Evolutionary conservation across 2,797 vertebrate species (phyloP), one percentile per base, ranked within the genome.

Genomic region (Steatocranus sp.): DNA sequence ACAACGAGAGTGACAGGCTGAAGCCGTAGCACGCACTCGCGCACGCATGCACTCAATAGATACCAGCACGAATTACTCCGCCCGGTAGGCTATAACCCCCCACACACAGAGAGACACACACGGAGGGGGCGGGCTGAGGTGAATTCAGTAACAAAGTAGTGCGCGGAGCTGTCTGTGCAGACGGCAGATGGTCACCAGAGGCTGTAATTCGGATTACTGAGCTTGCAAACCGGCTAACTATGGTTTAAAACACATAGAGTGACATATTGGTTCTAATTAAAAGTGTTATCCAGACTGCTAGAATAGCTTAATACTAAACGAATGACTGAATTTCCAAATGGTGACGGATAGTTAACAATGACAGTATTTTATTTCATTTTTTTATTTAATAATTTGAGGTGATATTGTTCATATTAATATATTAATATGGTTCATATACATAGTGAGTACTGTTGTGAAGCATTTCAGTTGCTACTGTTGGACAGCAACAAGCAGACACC

Each of bases 1-100:
- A 96, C 96, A 97, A 96, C 97, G 23, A 73, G 97, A 98, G 95
- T 97, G 98, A 98, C 97, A 97, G 93, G 96, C 92, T 94, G 90
- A 87, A 90, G 87, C 97, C 97, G 96, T 88, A 98, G 97, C 96
- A 97, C 97, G 89, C 95, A 88, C 87, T 38, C 83, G 30, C 87
- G 41, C 83, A 82, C 92, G 25, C 75, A 90, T 18, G 79, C 90
- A 83, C 81, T 46, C 61, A 78, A 46, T 27, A 80, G 90, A 90
- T 81, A 85, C 70, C 80, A 84, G 79, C 94, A 48, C 83, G 94
- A 95, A 98, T 98, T 97, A 96, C 96, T 98, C 96, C 98, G 97
- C 98, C 90, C 88, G 91, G 93, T 93, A 90, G 97, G 93, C 86
- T 84, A 41, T 86, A 89, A 61, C 27, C 75, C 18, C 68, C 3